These are phyloP conservation scores for Bombus huntii DNA, from an alignment of 1,140 invertebrate genomes.

Conservation along the genomic window DNA sequence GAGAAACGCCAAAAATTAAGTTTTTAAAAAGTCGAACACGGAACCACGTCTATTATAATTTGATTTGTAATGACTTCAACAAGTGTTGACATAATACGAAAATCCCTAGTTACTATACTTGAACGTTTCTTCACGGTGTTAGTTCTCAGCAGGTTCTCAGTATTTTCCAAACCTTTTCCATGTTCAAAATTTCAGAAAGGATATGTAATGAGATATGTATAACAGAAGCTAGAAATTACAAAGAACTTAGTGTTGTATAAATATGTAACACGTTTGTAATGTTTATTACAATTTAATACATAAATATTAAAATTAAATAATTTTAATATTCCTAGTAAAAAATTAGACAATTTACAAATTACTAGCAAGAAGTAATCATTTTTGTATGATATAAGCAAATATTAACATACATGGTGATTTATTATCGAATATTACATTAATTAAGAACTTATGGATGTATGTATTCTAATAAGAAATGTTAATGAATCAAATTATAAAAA, in stretches of 20 bases:
- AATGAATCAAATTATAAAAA: not conserved
- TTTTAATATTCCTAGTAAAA: not conserved
- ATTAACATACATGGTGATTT: not conserved
- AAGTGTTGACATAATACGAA: conserved; percentile 50
- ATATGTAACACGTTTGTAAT: not conserved
- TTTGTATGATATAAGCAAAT: not conserved
- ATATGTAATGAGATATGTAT: not conserved
- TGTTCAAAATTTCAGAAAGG: not conserved
- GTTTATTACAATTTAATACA: not conserved
- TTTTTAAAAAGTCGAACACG: conserved; percentile 51
- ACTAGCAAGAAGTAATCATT: not conserved
- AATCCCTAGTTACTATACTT: conserved; percentile 40
- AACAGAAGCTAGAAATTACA: not conserved
- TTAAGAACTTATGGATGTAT: not conserved
- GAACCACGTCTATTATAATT: conserved; percentile 59
- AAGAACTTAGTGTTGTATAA: not conserved
- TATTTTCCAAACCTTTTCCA: not conserved
- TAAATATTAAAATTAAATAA: not conserved
- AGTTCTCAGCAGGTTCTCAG: not conserved
- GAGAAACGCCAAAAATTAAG: conserved; percentile 31
- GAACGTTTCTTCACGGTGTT: not conserved
- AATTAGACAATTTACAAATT: not conserved
- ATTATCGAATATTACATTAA: not conserved
- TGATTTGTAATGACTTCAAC: conserved; percentile 60
- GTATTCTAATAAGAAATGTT: not conserved